A percentile compares a stretch with the other conserved stretches of the same genome.
Conservation (phyloP, 1,140 invertebrate species). For the Drosophila nigrodunni region DNA sequence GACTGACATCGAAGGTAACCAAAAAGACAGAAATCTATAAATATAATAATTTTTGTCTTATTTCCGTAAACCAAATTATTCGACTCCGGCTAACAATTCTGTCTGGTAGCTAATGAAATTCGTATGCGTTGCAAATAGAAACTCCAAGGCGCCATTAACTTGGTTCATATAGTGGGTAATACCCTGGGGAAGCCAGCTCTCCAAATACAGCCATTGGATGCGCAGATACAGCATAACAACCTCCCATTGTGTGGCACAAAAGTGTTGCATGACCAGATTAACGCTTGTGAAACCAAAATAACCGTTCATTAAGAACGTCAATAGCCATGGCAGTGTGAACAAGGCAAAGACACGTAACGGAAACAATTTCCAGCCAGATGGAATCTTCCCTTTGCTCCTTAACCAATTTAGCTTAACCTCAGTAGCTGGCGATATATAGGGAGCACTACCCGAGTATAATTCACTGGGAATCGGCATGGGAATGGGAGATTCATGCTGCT, state of each 20-base stretch:
- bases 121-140: neutral
- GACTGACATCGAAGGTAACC: neutral
- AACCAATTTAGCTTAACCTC: conserved; percentile 51
- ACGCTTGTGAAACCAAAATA: conserved; percentile 43
- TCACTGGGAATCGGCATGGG: neutral
- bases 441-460: neutral
- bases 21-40: neutral
- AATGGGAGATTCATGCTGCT: neutral
- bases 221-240: conserved; percentile 35
- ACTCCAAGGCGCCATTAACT: conserved; percentile 12
- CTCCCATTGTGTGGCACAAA: conserved; percentile 43
- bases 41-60: neutral
- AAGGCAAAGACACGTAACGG: conserved; percentile 19
- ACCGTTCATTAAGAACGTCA: conserved; percentile 40
- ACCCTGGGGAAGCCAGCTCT: conserved; percentile 8
- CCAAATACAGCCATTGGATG: conserved; percentile 48
- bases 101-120: conserved; percentile 47
- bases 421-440: conserved; percentile 25
- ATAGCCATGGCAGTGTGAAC: conserved; percentile 46
- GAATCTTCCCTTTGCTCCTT: neutral
- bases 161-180: conserved; percentile 3
- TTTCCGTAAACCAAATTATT: neutral
- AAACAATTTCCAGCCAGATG: conserved; percentile 11
- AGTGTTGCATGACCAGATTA: conserved; percentile 54
- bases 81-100: neutral